Conservation (phyloP, 2,888 invertebrate species). For the Rotaria sp. region DNA sequence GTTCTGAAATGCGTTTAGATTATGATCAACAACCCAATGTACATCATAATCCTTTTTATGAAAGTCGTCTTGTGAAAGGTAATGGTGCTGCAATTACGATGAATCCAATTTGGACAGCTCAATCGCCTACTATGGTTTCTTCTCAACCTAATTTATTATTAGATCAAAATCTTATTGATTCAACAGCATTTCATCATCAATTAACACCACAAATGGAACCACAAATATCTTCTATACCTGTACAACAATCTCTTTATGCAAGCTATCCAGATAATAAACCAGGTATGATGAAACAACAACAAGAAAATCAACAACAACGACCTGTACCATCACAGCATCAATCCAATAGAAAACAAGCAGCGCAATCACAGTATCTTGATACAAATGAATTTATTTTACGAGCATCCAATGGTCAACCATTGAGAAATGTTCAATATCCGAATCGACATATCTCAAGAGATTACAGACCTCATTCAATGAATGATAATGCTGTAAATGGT, state of each 20-base stretch:
- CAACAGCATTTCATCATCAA: background rate
- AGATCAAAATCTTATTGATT: background rate
- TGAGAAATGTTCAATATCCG: background rate
- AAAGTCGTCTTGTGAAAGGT: background rate
- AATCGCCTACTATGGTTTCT: background rate
- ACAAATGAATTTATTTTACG: conserved; percentile 21
- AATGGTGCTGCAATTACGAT: background rate
- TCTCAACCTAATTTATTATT: background rate
- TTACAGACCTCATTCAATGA: conserved; percentile 20
- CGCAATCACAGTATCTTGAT: background rate
- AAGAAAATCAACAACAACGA: background rate
- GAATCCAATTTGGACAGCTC: background rate
- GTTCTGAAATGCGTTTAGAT: background rate
- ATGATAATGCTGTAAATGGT: background rate
- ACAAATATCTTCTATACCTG: background rate
- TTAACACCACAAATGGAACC: background rate
- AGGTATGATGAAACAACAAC: background rate
- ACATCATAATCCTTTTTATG: background rate
- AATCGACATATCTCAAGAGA: background rate
- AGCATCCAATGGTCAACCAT: background rate
- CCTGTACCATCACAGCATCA: background rate
- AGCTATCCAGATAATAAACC: conserved; percentile 15
- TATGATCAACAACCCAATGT: background rate
- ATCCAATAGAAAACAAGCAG: background rate
- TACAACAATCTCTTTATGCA: background rate